Evolutionary conservation across 2,888 invertebrate species (phyloP).

Genomic region (Eupithecia abbreviata): DNA sequence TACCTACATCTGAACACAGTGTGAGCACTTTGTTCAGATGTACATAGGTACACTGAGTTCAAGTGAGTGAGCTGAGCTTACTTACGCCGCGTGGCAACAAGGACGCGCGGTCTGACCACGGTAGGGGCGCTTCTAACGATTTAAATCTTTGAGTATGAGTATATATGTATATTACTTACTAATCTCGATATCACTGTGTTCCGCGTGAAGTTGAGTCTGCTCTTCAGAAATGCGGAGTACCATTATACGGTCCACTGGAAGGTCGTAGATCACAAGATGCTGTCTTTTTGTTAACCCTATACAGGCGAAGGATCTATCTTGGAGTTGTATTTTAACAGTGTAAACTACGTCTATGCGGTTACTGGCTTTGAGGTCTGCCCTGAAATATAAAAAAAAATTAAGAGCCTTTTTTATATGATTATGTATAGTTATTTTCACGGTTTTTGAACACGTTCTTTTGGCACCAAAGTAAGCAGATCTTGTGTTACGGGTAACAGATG

Average conservation of each 20-base stretch:
- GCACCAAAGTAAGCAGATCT: no score
- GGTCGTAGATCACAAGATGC: constrained; percentile 41
- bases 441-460: no score
- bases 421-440: no score
- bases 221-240: constrained; percentile 43
- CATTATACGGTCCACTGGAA: constrained; percentile 44
- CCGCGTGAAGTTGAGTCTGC: neutral
- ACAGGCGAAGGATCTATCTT: constrained; percentile 33
- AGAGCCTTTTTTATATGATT: neutral
- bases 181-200: constrained; percentile 43
- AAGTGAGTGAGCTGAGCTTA: no score
- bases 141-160: no score
- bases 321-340: constrained; percentile 16
- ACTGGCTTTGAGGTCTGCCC: neutral
- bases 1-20: no score
- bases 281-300: constrained; percentile 42
- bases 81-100: no score
- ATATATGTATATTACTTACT: constrained; percentile 29
- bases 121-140: no score
- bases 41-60: no score
- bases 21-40: no score
- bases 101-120: no score
- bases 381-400: neutral
- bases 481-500: no score
- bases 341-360: constrained; percentile 36